phyloP scores from a whole-genome alignment of 2,888 invertebrate species.

The Zygogramma bicolorata region DNA sequence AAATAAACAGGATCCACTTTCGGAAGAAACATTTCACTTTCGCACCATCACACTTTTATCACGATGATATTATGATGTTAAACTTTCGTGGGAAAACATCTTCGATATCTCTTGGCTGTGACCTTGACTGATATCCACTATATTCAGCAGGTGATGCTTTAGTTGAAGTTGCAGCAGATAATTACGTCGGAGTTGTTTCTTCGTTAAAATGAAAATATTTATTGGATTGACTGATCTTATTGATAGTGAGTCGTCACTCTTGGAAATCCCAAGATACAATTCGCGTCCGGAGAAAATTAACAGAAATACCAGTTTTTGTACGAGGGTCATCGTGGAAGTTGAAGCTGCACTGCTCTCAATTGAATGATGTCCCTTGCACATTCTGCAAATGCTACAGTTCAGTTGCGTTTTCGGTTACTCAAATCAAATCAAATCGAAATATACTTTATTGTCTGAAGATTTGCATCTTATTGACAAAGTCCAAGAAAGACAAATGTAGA shows the following conservation, averaged over 20 bases:
- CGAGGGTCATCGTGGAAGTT: background rate
- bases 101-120: too few species aligned
- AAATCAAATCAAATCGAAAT: too few species aligned
- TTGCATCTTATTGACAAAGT: too few species aligned
- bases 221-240: background rate
- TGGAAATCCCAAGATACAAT: background rate
- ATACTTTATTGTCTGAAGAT: too few species aligned
- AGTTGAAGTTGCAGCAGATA: background rate
- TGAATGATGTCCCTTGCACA: background rate
- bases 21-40: background rate
- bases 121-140: background rate
- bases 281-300: background rate
- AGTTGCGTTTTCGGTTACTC: too few species aligned
- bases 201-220: background rate
- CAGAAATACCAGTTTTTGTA: background rate
- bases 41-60: background rate
- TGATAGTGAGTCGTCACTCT: background rate
- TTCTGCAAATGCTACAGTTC: too few species aligned
- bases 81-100: too few species aligned
- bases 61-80: too few species aligned
- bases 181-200: background rate
- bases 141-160: background rate
- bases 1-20: background rate
- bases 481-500: too few species aligned
- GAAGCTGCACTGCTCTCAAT: too few species aligned